These are phyloP conservation scores for Heliconius erato DNA, from an alignment of 2,888 invertebrate genomes.

Conservation along the genomic window DNA sequence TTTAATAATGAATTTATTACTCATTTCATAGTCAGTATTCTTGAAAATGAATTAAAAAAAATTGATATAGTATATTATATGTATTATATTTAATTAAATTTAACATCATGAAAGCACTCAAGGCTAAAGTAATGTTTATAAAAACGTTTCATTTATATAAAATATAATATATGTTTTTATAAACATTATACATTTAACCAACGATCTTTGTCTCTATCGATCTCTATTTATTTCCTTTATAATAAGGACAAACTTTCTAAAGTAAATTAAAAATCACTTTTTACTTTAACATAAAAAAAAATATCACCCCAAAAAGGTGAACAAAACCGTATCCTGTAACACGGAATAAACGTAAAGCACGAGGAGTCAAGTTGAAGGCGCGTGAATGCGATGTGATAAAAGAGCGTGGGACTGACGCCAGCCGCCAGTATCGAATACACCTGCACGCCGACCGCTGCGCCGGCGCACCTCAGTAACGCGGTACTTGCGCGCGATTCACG, in stretches of 20 bases:
- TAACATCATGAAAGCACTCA: background rate
- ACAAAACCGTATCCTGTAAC: conserved; percentile 38
- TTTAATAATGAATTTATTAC: no score
- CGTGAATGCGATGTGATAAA: conserved; percentile 80
- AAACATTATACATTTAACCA: background rate
- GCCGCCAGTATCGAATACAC: conserved; percentile 77
- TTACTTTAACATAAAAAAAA: conserved; percentile 30
- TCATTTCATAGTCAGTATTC: background rate
- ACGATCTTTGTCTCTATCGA: background rate
- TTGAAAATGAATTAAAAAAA: background rate
- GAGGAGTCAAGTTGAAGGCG: conserved; percentile 82
- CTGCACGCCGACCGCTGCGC: conserved; percentile 72
- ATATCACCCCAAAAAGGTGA: background rate
- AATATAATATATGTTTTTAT: background rate
- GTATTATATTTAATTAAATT: no score
- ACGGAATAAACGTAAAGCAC: conserved; percentile 40
- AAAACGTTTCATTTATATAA: background rate
- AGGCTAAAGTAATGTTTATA: background rate
- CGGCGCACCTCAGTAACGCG: conserved; percentile 61
- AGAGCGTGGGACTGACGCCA: conserved; percentile 75
- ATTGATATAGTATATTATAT: no score
- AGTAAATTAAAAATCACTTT: background rate
- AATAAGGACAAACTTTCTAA: background rate
- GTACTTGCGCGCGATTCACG: conserved; percentile 58
- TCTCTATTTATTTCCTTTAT: background rate